Evolutionary conservation across 2,888 invertebrate species (phyloP), one percentile per base, ranked within the genome.

Genomic region (Andrena marginata): DNA sequence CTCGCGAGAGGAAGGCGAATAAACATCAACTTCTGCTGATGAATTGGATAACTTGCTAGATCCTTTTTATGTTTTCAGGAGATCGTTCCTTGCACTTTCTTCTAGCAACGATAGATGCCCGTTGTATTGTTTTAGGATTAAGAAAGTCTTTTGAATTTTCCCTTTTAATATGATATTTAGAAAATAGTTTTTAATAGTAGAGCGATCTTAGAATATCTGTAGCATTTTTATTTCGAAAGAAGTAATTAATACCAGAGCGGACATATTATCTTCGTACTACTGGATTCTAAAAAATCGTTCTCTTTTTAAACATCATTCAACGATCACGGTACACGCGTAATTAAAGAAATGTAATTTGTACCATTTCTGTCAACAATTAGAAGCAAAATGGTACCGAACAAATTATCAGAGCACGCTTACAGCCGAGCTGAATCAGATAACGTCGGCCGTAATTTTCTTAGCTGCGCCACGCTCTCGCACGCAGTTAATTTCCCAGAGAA

Each of bases 401-500:
- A 67, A 75, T 75, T 65, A 77, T 60, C 31, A 31, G n/a, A 33
- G 29, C n/a, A 33, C 35, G 76, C 35, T 51, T 54, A 59, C 51
- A 67, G 76, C n/a, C 77, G 29, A 65, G 77, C 48, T 69, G 63
- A 7, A 70, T 69, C 69, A 31, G 77, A 76, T 78, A 76, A 63
- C 54, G 62, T 78, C 78, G 29, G 63, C 68, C 42, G 54, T 77
- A 69, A 79, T 64, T 79, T 69, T 77, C 79, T 77, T 79, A 56
- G 77, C 59, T 77, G 49, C 64, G n/a, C n/a, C 26, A 54, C 13
- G 49, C 64, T 64, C 64, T 70, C 62, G 48, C 54, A 68, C 29
- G 56, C 54, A 71, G 62, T 71, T 78, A 71, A 80, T 71, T 80
- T 71, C 8, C 33, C 33, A 23, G 65, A 16, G 23, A 42, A 51